Conservation (phyloP, 2,888 invertebrate genomes). For the Cistogaster globosa region DNA sequence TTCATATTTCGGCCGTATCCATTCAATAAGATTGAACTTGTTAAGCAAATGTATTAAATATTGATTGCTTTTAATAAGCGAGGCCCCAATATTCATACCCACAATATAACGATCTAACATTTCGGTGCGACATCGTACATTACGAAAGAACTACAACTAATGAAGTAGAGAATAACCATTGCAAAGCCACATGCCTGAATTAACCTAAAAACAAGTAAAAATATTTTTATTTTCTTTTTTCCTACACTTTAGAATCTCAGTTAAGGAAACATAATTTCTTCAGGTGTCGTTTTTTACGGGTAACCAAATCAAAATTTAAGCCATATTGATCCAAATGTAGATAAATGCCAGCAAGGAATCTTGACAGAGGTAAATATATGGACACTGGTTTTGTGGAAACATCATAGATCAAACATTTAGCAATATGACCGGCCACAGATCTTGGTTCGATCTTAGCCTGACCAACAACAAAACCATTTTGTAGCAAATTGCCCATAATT, state of each 20-base stretch:
- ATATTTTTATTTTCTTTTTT: background rate
- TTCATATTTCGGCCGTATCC: slow-evolving; percentile 85
- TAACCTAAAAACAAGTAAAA: slow-evolving; percentile 84
- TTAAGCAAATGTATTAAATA: slow-evolving; percentile 96
- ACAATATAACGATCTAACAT: slow-evolving; percentile 97
- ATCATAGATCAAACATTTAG: slow-evolving; percentile 94
- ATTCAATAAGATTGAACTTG: slow-evolving; percentile 93
- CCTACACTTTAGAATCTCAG: background rate
- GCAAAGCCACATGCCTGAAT: slow-evolving; percentile 98
- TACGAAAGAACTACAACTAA: slow-evolving; percentile 98
- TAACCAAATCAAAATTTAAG: slow-evolving; percentile 87
- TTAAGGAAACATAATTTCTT: slow-evolving; percentile 88
- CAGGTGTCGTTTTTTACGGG: slow-evolving; percentile 86
- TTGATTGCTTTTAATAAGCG: slow-evolving; percentile 94
- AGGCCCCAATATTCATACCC: slow-evolving; percentile 93
- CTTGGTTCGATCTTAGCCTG: slow-evolving; percentile 84
- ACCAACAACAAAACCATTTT: slow-evolving; percentile 84
- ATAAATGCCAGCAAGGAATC: slow-evolving; percentile 95
- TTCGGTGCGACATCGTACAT: slow-evolving; percentile 96
- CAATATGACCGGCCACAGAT: slow-evolving; percentile 88
- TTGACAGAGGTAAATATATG: slow-evolving; percentile 95
- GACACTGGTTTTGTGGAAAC: slow-evolving; percentile 94
- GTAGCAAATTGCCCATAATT: slow-evolving; percentile 87
- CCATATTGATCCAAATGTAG: slow-evolving; percentile 90
- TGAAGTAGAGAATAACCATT: slow-evolving; percentile 98